Conservation (phyloP, 1,140 invertebrate species). For the Lucilia cuprina region DNA sequence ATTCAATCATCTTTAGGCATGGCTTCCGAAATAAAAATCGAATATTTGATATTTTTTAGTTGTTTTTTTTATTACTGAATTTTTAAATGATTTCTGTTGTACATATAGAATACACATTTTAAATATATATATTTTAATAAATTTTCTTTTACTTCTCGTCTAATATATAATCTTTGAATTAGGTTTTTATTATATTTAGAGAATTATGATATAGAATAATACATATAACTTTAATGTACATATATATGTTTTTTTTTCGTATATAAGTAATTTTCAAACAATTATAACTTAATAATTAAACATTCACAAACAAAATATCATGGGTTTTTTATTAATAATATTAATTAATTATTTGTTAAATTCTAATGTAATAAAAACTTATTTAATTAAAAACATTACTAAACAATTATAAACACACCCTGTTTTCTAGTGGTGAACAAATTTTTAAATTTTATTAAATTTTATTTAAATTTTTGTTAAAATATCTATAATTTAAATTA, state of each 20-base stretch:
- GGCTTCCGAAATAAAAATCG: too few species aligned
- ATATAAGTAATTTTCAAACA: neutral
- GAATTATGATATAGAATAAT: neutral
- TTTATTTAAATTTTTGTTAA: neutral
- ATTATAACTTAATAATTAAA: neutral
- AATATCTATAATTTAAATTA: neutral
- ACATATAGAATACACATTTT: neutral
- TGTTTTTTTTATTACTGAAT: neutral
- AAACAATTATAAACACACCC: neutral
- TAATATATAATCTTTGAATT: slow-evolving; percentile 8
- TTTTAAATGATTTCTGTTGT: neutral
- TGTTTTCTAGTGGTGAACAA: neutral
- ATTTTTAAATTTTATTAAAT: neutral
- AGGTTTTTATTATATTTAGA: neutral
- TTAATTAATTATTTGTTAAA: neutral
- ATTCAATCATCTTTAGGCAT: too few species aligned
- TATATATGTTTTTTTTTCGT: neutral
- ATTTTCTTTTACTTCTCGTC: neutral
- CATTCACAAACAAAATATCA: slow-evolving; percentile 3
- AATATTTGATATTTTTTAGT: neutral
- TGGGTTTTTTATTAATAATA: neutral
- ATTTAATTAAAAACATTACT: neutral
- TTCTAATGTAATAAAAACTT: neutral
- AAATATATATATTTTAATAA: neutral
- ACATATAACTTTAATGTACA: neutral